phyloP scores from a whole-genome alignment of 1,140 invertebrate genomes.

The Halesus radiatus region DNA sequence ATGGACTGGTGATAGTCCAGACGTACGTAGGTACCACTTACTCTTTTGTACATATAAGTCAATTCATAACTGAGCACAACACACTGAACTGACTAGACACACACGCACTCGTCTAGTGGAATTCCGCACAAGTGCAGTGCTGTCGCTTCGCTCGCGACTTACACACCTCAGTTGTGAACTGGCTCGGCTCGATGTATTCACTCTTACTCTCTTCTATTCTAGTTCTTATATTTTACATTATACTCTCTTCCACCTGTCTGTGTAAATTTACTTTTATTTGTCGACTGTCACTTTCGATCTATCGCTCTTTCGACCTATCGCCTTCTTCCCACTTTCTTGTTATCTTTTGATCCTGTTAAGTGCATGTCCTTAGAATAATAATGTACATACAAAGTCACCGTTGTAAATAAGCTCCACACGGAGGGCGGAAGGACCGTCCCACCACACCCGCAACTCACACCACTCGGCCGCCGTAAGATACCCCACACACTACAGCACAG shows the following conservation, averaged over 20 bases:
- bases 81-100: conserved; percentile 41
- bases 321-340: conserved; percentile 52
- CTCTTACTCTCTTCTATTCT: conserved; percentile 48
- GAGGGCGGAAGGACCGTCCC: conserved; percentile 44
- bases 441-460: conserved; percentile 58
- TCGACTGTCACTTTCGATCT: conserved; percentile 63
- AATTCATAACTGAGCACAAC: conserved; percentile 55
- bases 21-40: conserved; percentile 59
- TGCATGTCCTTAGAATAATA: conserved; percentile 52
- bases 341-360: conserved; percentile 49
- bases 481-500: conserved; percentile 47
- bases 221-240: conserved; percentile 46
- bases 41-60: conserved; percentile 54
- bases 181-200: conserved; percentile 55
- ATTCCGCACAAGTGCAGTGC: not conserved
- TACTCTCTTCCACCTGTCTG: conserved; percentile 46
- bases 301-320: conserved; percentile 58
- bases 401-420: conserved; percentile 38
- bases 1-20: conserved; percentile 63
- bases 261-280: conserved; percentile 44
- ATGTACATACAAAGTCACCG: conserved; percentile 44
- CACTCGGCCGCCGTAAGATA: conserved; percentile 55
- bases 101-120: conserved; percentile 34
- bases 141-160: conserved; percentile 28
- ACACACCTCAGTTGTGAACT: conserved; percentile 54